Evolutionary conservation across 2,797 vertebrate genomes (phyloP).

Genomic region (Ceyx erithaca): DNA sequence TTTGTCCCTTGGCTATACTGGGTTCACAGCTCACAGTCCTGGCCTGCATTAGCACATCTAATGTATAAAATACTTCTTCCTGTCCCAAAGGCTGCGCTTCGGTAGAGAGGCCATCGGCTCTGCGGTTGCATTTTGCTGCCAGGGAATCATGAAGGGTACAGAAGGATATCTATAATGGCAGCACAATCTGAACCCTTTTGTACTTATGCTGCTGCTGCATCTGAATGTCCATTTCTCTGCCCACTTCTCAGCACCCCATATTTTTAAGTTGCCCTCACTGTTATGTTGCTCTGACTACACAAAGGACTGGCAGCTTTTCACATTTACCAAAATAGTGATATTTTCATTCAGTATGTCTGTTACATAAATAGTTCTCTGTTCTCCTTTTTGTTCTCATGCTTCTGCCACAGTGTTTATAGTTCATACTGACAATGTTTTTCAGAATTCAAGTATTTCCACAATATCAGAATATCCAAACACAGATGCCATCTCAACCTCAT

Average conservation of each 20-base stretch:
- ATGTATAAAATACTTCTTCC: constrained; percentile 13
- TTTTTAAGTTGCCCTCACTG: neutral
- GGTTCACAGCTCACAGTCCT: neutral
- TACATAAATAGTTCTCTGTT: neutral
- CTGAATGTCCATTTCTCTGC: neutral
- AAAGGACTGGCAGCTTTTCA: neutral
- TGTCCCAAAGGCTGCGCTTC: neutral
- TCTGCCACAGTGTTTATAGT: neutral
- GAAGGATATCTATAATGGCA: neutral
- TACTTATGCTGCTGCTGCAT: neutral
- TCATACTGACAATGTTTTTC: neutral
- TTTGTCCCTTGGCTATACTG: constrained; percentile 23
- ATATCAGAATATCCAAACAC: neutral
- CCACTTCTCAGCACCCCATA: neutral
- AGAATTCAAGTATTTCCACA: neutral
- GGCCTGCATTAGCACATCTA: constrained; percentile 14
- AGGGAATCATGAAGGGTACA: neutral
- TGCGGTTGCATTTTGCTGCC: neutral
- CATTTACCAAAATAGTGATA: neutral
- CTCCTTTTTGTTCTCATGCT: neutral
- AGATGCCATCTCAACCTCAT: neutral
- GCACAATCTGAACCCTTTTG: neutral
- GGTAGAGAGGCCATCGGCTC: neutral
- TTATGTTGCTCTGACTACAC: neutral
- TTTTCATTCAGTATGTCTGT: neutral